Evolutionary conservation across 1,140 invertebrate species (phyloP).

Genomic region (Drosophila ohnishii): DNA sequence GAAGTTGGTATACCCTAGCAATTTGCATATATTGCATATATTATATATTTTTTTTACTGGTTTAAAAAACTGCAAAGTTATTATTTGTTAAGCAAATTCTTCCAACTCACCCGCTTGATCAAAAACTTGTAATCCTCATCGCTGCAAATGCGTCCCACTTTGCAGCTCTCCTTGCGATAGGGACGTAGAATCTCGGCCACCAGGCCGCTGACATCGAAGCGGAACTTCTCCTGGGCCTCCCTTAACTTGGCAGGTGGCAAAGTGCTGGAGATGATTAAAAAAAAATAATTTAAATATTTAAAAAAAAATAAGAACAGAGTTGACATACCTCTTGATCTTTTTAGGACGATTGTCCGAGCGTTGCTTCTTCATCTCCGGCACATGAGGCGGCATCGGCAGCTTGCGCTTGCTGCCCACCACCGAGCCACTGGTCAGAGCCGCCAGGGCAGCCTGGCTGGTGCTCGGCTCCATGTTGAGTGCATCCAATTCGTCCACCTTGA

Average conservation of each 20-base stretch:
- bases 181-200: slow-evolving; percentile 96
- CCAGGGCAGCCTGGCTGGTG: slow-evolving; percentile 40
- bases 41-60: too few relatives aligned
- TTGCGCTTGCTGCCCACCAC: slow-evolving; percentile 38
- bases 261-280: not conserved
- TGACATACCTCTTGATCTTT: slow-evolving; percentile 42
- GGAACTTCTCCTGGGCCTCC: slow-evolving; percentile 91
- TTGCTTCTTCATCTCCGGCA: slow-evolving; percentile 39
- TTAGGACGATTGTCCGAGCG: slow-evolving; percentile 48
- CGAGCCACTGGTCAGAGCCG: not conserved
- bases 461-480: slow-evolving; percentile 34
- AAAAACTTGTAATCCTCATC: slow-evolving; percentile 98
- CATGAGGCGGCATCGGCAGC: slow-evolving; percentile 39
- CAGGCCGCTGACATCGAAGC: slow-evolving; percentile 93
- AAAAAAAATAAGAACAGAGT: not conserved
- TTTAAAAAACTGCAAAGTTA: too few relatives aligned
- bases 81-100: too few relatives aligned
- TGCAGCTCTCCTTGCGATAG: slow-evolving; percentile 91
- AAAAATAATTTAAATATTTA: not conserved
- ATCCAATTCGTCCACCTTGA: slow-evolving; percentile 64
- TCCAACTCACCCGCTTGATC: slow-evolving; percentile 92
- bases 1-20: too few relatives aligned
- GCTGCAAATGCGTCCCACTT: slow-evolving; percentile 91
- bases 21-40: too few relatives aligned
- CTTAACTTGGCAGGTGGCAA: slow-evolving; percentile 27